A percentile compares a stretch with the other conserved stretches of the same genome.
Evolutionary conservation across 2,113 vertebrate genomes (phyloP).

Genomic region (Tachysurus fulvidraco): DNA sequence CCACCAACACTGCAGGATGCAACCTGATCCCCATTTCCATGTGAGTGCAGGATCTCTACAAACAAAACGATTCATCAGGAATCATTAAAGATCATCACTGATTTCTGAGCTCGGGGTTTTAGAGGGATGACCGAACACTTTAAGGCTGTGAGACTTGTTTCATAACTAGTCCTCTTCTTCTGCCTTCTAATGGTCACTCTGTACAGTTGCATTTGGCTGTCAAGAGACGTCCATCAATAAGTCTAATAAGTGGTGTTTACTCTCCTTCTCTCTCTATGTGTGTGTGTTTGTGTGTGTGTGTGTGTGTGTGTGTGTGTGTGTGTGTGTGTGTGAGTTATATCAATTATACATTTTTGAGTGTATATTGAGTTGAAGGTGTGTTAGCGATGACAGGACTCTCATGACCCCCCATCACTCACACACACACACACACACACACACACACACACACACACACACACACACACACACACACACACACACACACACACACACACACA

Average conservation of each 20-base stretch:
- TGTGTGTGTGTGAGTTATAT: constrained; percentile 50
- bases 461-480: constrained; percentile 5
- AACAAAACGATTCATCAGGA: constrained; percentile 54
- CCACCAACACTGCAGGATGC: constrained; percentile 2
- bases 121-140: not conserved
- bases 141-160: not conserved
- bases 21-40: constrained; percentile 56
- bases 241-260: not conserved
- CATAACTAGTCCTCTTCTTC: not conserved
- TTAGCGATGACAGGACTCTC: constrained; percentile 54
- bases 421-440: constrained; percentile 18
- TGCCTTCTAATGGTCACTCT: not conserved
- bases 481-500: constrained; percentile 36
- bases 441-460: constrained; percentile 51
- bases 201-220: not conserved
- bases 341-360: too few relatives aligned
- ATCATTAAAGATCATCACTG: constrained; percentile 26
- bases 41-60: constrained; percentile 38
- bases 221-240: not conserved
- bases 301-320: constrained; percentile 5
- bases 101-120: not conserved
- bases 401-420: constrained; percentile 25
- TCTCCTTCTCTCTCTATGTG: not conserved
- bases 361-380: constrained; percentile 49
- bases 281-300: not conserved